phyloP scores from a whole-genome alignment of 2,113 vertebrate genomes.

The Pseudorhombus dupliciocellatus region DNA sequence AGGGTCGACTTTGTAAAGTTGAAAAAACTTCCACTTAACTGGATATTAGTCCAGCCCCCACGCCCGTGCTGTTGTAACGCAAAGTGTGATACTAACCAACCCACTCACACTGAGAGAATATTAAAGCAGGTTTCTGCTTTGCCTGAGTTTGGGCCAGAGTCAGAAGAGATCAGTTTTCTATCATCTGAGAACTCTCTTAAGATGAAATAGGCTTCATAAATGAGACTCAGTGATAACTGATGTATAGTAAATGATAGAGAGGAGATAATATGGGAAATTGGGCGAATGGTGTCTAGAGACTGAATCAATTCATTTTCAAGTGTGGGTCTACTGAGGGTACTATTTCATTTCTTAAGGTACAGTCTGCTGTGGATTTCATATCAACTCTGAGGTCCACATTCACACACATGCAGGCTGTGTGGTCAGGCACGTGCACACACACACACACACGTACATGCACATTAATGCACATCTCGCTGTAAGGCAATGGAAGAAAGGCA shows the following conservation, averaged over 20 bases:
- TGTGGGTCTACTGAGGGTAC: constrained; percentile 61
- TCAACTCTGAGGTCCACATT: constrained; percentile 64
- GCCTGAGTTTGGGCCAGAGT: constrained; percentile 69
- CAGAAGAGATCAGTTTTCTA: constrained; percentile 79
- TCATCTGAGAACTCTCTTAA: constrained; percentile 73
- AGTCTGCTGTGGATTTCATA: constrained; percentile 68
- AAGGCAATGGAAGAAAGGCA: constrained; percentile 37
- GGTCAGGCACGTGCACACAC: constrained; percentile 5
- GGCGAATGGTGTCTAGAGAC: constrained; percentile 73
- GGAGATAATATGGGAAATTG: constrained; percentile 76
- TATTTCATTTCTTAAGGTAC: constrained; percentile 55
- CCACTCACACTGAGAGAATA: constrained; percentile 70
- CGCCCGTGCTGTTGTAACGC: constrained; percentile 52
- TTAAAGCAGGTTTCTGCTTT: constrained; percentile 73
- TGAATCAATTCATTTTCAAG: constrained; percentile 79
- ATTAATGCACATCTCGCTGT: neutral
- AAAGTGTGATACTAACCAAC: constrained; percentile 53
- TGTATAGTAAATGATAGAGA: constrained; percentile 75
- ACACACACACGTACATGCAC: neutral
- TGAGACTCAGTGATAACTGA: constrained; percentile 77
- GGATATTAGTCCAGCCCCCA: constrained; percentile 41
- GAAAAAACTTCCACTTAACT: constrained; percentile 55
- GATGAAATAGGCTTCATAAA: constrained; percentile 77
- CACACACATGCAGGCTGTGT: constrained; percentile 33
- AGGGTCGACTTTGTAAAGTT: constrained; percentile 34